Evolutionary conservation across 2,797 vertebrate species (phyloP).

Genomic region (Squalus acanthias): DNA sequence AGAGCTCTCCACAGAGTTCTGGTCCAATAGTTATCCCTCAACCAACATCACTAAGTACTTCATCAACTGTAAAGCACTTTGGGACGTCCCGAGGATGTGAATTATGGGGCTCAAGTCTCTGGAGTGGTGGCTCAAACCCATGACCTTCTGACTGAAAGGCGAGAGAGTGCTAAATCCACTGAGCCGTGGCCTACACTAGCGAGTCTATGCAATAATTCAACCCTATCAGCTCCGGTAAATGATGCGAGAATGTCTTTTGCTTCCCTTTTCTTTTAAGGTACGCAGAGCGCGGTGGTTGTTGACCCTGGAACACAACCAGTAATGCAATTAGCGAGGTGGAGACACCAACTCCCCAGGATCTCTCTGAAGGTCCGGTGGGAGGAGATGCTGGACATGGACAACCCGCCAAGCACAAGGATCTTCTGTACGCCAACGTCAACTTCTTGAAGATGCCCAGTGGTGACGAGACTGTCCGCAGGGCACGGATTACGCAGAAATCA

Average conservation of each 20-base stretch:
- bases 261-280: neutral
- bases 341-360: neutral
- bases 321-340: neutral
- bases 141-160: no score
- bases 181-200: neutral
- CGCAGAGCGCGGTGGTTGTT: neutral
- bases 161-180: neutral
- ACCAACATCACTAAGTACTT: no score
- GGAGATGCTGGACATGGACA: neutral
- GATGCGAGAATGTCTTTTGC: neutral
- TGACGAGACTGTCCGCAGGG: neutral
- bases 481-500: neutral
- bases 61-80: no score
- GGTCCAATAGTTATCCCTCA: no score
- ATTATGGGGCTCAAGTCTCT: no score
- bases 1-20: no score
- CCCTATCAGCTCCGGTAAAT: neutral
- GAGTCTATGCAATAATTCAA: neutral
- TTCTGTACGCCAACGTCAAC: neutral
- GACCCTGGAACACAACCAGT: neutral
- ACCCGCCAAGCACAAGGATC: neutral
- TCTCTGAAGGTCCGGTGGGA: neutral
- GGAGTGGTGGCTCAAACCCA: no score
- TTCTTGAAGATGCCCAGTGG: neutral
- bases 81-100: no score